phyloP scores from a whole-genome alignment of 2,113 vertebrate genomes.

The Anarrhichthys ocellatus region DNA sequence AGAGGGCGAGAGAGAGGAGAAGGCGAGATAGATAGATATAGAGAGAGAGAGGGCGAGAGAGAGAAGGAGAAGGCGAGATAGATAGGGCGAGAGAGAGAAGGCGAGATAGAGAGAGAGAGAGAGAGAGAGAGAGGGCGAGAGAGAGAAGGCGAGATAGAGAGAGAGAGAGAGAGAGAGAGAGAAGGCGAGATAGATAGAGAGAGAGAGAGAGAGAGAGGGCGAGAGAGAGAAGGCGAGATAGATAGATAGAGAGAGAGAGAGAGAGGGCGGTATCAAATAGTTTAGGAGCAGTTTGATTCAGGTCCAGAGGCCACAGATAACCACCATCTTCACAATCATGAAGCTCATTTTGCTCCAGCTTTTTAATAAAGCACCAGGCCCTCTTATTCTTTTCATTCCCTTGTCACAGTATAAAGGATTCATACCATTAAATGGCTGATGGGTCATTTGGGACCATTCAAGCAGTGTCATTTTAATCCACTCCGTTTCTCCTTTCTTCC shows the following conservation, averaged over 20 bases:
- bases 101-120: neutral
- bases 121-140: conserved; percentile 9
- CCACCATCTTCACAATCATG: conserved; percentile 70
- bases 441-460: conserved; percentile 64
- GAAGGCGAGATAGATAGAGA: conserved; percentile 4
- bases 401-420: conserved; percentile 59
- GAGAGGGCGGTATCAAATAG: conserved; percentile 30
- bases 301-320: conserved; percentile 70
- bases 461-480: conserved; percentile 60
- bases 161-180: neutral
- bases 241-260: conserved; percentile 4
- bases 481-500: conserved; percentile 51
- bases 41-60: no score
- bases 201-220: conserved; percentile 1
- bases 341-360: conserved; percentile 72
- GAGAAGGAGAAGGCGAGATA: no score
- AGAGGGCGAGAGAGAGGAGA: neutral
- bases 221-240: neutral
- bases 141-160: neutral
- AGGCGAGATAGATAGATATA: no score
- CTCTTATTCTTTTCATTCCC: conserved; percentile 37
- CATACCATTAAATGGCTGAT: conserved; percentile 70
- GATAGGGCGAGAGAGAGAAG: no score
- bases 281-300: conserved; percentile 64
- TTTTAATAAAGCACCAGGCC: conserved; percentile 73